Conservation (phyloP, 2,888 invertebrate species). For the Himalopsyche tibetana region DNA sequence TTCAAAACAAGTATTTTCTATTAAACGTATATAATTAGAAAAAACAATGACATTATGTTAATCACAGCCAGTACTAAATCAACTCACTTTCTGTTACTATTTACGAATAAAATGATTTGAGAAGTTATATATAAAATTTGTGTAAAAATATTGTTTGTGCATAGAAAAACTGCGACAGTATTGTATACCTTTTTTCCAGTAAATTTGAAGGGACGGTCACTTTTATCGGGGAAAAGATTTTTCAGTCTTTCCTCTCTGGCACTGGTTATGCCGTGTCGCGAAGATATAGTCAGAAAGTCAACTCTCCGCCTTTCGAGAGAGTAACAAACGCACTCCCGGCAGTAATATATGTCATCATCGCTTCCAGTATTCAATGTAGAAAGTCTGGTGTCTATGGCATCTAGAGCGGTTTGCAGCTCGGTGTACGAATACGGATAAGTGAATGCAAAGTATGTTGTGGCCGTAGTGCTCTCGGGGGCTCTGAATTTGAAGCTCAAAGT, state of each 20-base stretch:
- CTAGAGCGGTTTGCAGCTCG: constrained; percentile 86
- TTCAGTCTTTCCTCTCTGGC: constrained; percentile 84
- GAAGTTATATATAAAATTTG: too few relatives aligned
- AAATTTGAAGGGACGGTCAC: constrained; percentile 85
- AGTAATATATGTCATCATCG: constrained; percentile 88
- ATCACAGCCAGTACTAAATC: too few relatives aligned
- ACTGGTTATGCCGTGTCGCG: constrained; percentile 84
- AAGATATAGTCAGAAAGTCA: constrained; percentile 90
- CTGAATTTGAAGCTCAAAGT: constrained; percentile 85
- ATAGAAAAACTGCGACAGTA: background rate
- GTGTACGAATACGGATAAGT: constrained; percentile 93
- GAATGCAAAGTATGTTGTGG: constrained; percentile 91
- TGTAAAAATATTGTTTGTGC: too few relatives aligned
- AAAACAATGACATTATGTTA: too few relatives aligned
- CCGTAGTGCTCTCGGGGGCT: constrained; percentile 82
- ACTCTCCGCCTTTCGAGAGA: constrained; percentile 87
- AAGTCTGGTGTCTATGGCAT: constrained; percentile 81
- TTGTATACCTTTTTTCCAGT: constrained; percentile 83
- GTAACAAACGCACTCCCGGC: constrained; percentile 86
- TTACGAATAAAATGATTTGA: too few relatives aligned
- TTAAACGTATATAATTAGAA: too few relatives aligned
- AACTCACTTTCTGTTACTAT: too few relatives aligned
- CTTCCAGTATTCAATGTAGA: constrained; percentile 70
- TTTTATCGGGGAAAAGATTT: constrained; percentile 84
- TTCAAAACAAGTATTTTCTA: too few relatives aligned